Evolutionary conservation across 2,888 invertebrate species (phyloP).

Genomic region (Neocrepidodera transversa): DNA sequence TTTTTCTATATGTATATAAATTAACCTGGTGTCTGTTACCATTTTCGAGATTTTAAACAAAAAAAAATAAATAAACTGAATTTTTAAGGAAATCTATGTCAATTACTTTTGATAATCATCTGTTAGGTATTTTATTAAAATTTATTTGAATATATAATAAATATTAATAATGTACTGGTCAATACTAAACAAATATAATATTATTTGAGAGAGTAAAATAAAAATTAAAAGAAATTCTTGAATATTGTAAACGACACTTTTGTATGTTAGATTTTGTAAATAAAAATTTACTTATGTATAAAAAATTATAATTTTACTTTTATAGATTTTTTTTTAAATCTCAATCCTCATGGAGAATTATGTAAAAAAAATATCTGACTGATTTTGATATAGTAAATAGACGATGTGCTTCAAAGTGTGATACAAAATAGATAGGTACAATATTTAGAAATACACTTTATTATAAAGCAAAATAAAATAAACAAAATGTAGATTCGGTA

Average conservation of each 20-base stretch:
- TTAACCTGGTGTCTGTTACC: not conserved
- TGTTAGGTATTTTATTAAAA: not conserved
- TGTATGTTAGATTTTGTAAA: too few relatives aligned
- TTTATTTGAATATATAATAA: too few relatives aligned
- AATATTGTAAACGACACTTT: too few relatives aligned
- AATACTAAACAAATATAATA: too few relatives aligned
- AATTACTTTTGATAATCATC: not conserved
- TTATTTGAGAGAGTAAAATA: too few relatives aligned
- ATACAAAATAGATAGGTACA: conserved; percentile 29
- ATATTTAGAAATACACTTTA: not conserved
- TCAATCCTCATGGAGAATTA: not conserved
- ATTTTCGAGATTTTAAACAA: not conserved
- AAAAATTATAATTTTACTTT: not conserved
- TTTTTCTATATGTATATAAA: too few relatives aligned
- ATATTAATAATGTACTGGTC: too few relatives aligned
- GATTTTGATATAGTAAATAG: conserved; percentile 43
- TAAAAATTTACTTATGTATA: not conserved
- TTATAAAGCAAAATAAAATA: conserved; percentile 19
- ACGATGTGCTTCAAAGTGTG: conserved; percentile 41
- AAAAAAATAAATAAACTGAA: too few relatives aligned
- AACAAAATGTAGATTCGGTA: too few relatives aligned
- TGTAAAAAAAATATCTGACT: conserved; percentile 40
- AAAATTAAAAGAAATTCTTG: too few relatives aligned
- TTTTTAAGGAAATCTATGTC: not conserved
- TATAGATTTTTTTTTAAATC: not conserved